Conservation (phyloP, 2,797 vertebrate genomes). For the Sebastes kiyomatsui region DNA sequence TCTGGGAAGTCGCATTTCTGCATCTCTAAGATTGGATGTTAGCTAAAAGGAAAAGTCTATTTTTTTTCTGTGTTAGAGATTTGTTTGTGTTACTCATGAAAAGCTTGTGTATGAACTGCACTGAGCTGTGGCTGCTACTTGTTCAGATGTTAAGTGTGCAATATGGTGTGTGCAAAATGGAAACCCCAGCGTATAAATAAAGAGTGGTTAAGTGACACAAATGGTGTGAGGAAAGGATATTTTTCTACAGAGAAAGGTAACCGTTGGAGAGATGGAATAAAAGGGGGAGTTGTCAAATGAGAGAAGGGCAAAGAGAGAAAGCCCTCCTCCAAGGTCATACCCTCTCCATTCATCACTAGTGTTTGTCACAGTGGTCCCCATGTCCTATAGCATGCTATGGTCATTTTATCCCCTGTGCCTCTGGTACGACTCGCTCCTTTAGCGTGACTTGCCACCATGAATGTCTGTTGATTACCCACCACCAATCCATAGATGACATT, state of each 20-base stretch:
- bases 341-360: constrained; percentile 50
- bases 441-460: constrained; percentile 40
- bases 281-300: constrained; percentile 7
- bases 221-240: background rate
- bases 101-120: background rate
- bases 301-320: constrained; percentile 17
- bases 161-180: background rate
- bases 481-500: constrained; percentile 30
- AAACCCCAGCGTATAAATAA: constrained; percentile 1
- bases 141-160: background rate
- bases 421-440: constrained; percentile 25
- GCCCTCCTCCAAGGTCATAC: constrained; percentile 48
- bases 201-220: constrained; percentile 6
- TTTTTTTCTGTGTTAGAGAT: background rate
- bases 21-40: background rate
- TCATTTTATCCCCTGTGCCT: constrained; percentile 32
- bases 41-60: background rate
- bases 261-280: constrained; percentile 15
- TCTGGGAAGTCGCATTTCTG: constrained; percentile 30
- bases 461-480: constrained; percentile 51
- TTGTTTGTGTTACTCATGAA: constrained; percentile 10
- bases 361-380: constrained; percentile 32
- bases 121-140: background rate
- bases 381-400: constrained; percentile 3
- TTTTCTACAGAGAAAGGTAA: constrained; percentile 20